Conservation (phyloP, 1,140 invertebrate species). For the Brachionus rubens region DNA sequence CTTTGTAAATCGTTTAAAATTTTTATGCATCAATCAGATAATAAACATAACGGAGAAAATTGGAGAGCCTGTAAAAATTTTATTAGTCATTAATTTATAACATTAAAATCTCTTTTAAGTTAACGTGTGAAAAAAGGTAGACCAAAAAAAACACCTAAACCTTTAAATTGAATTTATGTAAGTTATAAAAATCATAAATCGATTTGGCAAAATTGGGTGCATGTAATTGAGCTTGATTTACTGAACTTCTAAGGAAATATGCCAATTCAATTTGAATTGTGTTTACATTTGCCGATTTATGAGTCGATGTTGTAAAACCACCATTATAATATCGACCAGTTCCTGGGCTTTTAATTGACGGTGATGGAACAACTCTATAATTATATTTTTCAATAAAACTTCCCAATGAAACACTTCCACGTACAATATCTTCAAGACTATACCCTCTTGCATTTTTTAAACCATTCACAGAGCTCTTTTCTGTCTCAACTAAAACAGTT, state of each 20-base stretch:
- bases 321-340: constrained; percentile 44
- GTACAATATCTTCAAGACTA: background rate
- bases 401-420: constrained; percentile 5
- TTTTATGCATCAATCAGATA: no score
- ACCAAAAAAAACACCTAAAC: no score
- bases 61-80: no score
- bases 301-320: constrained; percentile 14
- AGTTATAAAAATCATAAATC: constrained; percentile 39
- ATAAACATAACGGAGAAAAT: no score
- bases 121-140: no score
- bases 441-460: background rate
- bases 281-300: background rate
- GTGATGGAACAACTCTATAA: constrained; percentile 48
- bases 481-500: background rate
- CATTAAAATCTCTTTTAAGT: no score
- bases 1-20: no score
- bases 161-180: constrained; percentile 11
- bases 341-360: constrained; percentile 38
- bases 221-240: background rate
- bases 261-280: constrained; percentile 38
- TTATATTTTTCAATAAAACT: background rate
- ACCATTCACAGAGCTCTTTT: background rate
- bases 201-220: constrained; percentile 15
- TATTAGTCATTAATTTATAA: no score
- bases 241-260: background rate